Percentiles rank a stretch among this genome's conserved stretches.
phyloP scores from a whole-genome alignment of 2,113 vertebrate genomes.

The Pontoporia blainvillei region DNA sequence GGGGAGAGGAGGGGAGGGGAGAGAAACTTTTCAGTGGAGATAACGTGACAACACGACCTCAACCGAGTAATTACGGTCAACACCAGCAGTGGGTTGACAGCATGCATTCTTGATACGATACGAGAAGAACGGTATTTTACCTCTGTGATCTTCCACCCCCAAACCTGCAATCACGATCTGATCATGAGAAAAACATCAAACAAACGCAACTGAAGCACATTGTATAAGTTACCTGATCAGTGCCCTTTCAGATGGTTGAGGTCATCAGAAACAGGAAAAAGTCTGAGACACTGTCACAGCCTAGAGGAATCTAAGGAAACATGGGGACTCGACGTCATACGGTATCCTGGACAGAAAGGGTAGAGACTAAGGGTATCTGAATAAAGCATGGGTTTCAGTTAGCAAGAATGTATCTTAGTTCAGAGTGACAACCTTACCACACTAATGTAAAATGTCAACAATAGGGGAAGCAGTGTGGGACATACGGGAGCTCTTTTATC shows the following conservation, averaged over 20 bases:
- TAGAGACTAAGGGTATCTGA: background rate
- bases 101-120: background rate
- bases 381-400: background rate
- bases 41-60: background rate
- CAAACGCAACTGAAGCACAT: background rate
- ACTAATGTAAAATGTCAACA: background rate
- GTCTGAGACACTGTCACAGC: background rate
- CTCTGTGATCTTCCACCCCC: background rate
- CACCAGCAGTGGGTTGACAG: background rate
- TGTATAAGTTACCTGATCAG: background rate
- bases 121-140: background rate
- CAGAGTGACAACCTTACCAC: background rate
- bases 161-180: background rate
- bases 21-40: background rate
- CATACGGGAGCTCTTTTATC: background rate
- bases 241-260: background rate
- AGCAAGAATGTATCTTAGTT: background rate
- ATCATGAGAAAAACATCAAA: background rate
- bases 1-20: fast-evolving
- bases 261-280: background rate
- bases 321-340: background rate
- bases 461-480: fast-evolving
- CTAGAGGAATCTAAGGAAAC: background rate
- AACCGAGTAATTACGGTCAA: background rate
- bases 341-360: background rate